Percentiles rank a stretch among this genome's conserved stretches.
Conservation (phyloP, 2,888 invertebrate species). For the Hermodice carunculata region DNA sequence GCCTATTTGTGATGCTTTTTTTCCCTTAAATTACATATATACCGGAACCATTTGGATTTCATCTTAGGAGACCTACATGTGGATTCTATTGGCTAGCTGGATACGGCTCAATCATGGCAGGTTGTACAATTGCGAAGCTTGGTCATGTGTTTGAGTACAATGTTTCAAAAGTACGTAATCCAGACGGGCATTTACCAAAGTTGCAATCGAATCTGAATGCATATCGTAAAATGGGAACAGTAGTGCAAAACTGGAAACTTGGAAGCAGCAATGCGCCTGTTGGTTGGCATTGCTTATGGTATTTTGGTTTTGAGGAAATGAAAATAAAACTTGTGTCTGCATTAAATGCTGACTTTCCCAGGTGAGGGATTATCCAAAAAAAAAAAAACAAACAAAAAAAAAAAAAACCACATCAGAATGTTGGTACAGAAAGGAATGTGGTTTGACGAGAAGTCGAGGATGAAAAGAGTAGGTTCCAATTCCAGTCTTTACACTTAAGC, state of each 20-base stretch:
- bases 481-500: too few species aligned
- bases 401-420: constrained; percentile 5
- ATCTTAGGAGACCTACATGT: background rate
- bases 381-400: background rate
- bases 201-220: background rate
- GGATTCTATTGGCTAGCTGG: constrained; percentile 14
- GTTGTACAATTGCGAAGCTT: constrained; percentile 2
- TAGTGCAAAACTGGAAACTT: background rate
- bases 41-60: constrained; percentile 19
- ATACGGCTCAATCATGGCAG: background rate
- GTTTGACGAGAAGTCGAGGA: constrained; percentile 6
- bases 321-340: constrained; percentile 7
- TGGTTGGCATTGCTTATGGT: constrained; percentile 26
- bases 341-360: constrained; percentile 18
- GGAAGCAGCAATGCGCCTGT: background rate
- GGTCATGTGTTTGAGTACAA: constrained; percentile 5
- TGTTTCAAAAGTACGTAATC: background rate
- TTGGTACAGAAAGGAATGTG: background rate
- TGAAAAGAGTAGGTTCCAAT: too few species aligned
- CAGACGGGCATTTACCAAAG: background rate
- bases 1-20: constrained; percentile 6
- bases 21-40: too few species aligned
- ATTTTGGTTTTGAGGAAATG: background rate
- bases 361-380: constrained; percentile 23
- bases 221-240: background rate